Base-by-base conservation (phyloP, 30 jellyfish, hydroid and myxozoan species). In the Aurelia sp. region DNA sequence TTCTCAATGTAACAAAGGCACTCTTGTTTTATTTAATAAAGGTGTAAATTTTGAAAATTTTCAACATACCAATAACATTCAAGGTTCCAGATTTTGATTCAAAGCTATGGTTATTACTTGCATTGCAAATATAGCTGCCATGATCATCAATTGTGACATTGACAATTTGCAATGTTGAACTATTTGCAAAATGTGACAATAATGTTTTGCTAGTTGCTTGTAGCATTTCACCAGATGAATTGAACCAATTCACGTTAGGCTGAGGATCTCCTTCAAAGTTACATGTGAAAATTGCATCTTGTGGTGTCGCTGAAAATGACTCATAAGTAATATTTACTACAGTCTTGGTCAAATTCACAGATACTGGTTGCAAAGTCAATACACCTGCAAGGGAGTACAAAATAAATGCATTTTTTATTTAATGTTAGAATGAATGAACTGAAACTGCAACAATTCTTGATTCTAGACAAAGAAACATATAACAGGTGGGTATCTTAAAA, bases 101-200 rank as follows among this genome's bases (percentile, higher is more conserved):
- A 20, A 71, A 67, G 33, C 82, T 81, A 18, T 35, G 84, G 24
- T 67, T 58, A 31, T 67, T 81, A 44, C 76, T 81, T 8, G 77
- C 91, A 68, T 81, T 81, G 72, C 91, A 81, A 16, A 64, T 10
- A 27, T 81, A 81, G 18, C 52, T 27, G 4, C 91, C 91, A 51
- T 67, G 59, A 52, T 81, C 91, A 81, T 48, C 50, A 20, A 52
- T 40, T 2, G 65, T 53, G 65, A 68, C 91, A 53, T 69, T 24
- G 67, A 81, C 33, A 31, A 81, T 58, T 10, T 82, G 68, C 30
- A 81, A 27, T 4, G 41, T 13, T 10, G 84, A 50, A 31, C 33
- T 20, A 50, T 52, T 68, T 11, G 17, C 50, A 3, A 9, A 3
- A 11, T 18, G 27, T 3, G 71, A 67, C 76, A 24, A 17, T n/a